Base-by-base conservation (phyloP, 2,888 invertebrate species). In the Hirtodrosophila histrioides region DNA sequence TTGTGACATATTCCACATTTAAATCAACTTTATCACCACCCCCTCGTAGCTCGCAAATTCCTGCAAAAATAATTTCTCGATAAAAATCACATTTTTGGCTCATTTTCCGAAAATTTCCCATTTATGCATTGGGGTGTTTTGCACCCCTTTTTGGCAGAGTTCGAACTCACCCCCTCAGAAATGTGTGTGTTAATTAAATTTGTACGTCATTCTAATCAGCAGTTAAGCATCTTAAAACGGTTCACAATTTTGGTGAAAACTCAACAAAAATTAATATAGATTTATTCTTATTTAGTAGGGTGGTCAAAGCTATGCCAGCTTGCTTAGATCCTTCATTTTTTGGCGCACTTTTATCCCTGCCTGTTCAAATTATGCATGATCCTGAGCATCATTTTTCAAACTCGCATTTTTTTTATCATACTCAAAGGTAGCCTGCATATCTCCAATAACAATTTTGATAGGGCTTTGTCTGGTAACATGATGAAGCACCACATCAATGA, bases 391-490 rank as follows among this genome's bases (percentile, higher is more conserved):
- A 43, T 56, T 65, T 80, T 76, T 66, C 73, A 67, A 2, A 27
- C 7, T 40, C 35, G 56, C 8, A 9, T 33, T 36, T 45, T 65
- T 65, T 27, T 2, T 41, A 46, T 66, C 54, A 37, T 29, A 24
- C 11, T 17, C 5, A 9, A 33, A 8, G 8, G 31, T 37, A 40
- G 44, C 37, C 10, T 55, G 12, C 46, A 64, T 63, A 46, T 60
- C 69, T 68, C 73, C 50, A 72, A 76, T 70, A 66, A 46, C 72
- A 50, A 44, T 53, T 77, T 61, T 66, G 72, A 81, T 75, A 53
- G 58, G 51, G 54, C 66, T 62, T 67, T 71, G 69, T 62, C 63
- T 67, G 62, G 86, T 70, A 84, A 86, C 71, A 84, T 88, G 85
- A 88, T 86, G 78, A 86, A 88, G 86, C 69, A 84, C 62, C 78